These are phyloP conservation scores for Orthosia incerta DNA, from an alignment of 2,888 invertebrate species.

Conservation along the genomic window DNA sequence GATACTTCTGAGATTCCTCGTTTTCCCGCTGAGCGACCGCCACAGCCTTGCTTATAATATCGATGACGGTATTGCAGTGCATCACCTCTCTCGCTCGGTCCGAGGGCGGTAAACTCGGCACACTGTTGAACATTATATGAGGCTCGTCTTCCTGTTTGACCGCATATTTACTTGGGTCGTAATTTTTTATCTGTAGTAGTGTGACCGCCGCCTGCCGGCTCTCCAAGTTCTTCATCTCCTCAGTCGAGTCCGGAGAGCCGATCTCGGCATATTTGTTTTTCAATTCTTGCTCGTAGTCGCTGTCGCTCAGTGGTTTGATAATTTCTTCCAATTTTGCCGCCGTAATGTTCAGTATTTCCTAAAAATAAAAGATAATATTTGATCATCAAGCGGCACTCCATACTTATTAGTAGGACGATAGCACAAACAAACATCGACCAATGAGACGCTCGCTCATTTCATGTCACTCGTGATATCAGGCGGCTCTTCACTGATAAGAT, in stretches of 20 bases:
- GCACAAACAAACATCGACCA: slow-evolving; percentile 82
- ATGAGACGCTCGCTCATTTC: slow-evolving; percentile 82
- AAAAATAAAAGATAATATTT: slow-evolving; percentile 83
- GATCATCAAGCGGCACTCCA: slow-evolving; percentile 77
- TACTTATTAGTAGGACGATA: slow-evolving; percentile 82
- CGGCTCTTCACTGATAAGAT: slow-evolving; percentile 85
- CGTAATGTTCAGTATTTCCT: slow-evolving; percentile 92
- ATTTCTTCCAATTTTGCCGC: slow-evolving; percentile 91
- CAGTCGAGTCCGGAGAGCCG: slow-evolving; percentile 89
- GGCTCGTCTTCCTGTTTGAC: slow-evolving; percentile 87
- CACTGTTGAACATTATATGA: slow-evolving; percentile 91
- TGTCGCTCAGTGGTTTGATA: slow-evolving; percentile 87
- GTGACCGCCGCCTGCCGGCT: slow-evolving; percentile 90
- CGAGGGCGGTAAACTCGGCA: slow-evolving; percentile 90
- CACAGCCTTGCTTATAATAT: slow-evolving; percentile 89
- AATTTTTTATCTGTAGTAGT: slow-evolving; percentile 89
- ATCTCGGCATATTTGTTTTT: slow-evolving; percentile 86
- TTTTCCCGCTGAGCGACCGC: slow-evolving; percentile 89
- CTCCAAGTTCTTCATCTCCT: slow-evolving; percentile 90
- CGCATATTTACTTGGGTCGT: slow-evolving; percentile 88
- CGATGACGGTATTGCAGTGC: slow-evolving; percentile 90
- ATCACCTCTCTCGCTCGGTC: slow-evolving; percentile 90
- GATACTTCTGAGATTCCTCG: slow-evolving; percentile 85
- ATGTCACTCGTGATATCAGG: slow-evolving; percentile 85
- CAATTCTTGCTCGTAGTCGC: slow-evolving; percentile 78